A percentile compares a stretch with the other conserved stretches of the same genome.
These are phyloP conservation scores for Ctenochaetus hawaiiensis DNA, from an alignment of 2,797 vertebrate species.

Conservation along the genomic window DNA sequence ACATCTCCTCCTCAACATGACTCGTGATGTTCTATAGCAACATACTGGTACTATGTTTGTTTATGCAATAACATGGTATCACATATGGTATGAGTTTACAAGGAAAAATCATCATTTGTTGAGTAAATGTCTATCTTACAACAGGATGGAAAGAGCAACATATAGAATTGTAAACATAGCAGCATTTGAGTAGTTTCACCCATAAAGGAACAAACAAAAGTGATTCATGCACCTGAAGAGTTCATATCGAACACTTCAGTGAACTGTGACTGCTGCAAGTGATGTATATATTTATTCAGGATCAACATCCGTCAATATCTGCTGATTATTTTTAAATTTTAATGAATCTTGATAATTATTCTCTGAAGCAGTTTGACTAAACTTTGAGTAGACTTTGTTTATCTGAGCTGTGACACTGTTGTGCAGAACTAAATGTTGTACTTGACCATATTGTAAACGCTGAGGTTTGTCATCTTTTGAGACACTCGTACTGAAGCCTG, in stretches of 20 bases:
- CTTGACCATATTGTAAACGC: too few relatives aligned
- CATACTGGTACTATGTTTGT: not conserved
- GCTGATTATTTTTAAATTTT: too few relatives aligned
- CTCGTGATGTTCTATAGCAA: not conserved
- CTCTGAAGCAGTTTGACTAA: too few relatives aligned
- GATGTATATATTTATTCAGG: not conserved
- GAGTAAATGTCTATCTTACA: not conserved
- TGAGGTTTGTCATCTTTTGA: too few relatives aligned
- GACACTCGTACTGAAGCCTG: too few relatives aligned
- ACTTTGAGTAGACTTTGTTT: too few relatives aligned
- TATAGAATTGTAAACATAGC: not conserved
- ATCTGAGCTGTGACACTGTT: too few relatives aligned
- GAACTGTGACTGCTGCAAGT: not conserved
- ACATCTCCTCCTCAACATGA: slow-evolving; percentile 4
- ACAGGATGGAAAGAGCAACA: not conserved
- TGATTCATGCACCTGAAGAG: not conserved
- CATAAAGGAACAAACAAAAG: not conserved
- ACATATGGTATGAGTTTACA: not conserved
- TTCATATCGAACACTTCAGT: not conserved
- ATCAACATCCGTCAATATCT: too few relatives aligned
- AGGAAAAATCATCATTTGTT: not conserved
- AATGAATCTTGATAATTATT: too few relatives aligned
- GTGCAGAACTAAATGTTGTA: too few relatives aligned
- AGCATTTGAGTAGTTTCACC: not conserved
- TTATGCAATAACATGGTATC: not conserved